Conservation (phyloP, 2,888 invertebrate genomes). For the Eristalinus aeneus region DNA sequence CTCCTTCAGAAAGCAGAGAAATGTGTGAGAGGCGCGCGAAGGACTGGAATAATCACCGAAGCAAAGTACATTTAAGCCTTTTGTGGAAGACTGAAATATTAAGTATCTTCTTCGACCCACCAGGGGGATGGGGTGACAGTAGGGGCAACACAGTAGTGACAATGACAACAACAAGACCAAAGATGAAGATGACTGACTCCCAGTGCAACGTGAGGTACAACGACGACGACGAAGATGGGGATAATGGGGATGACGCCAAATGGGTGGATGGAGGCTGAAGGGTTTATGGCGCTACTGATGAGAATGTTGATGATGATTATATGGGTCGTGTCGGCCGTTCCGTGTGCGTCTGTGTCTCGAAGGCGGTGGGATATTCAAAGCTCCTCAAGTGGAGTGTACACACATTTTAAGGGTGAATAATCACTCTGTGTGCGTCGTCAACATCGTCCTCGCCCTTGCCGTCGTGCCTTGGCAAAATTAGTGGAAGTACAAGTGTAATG, state of each 20-base stretch:
- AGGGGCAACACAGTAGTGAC: neutral
- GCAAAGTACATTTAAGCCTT: constrained; percentile 62
- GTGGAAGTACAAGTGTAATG: constrained; percentile 65
- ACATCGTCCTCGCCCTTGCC: neutral
- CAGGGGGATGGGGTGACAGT: neutral
- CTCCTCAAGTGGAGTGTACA: constrained; percentile 21
- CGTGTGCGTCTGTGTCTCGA: neutral
- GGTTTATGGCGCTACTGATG: constrained; percentile 27
- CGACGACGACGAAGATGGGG: constrained; percentile 6
- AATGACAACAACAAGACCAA: constrained; percentile 16
- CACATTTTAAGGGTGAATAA: constrained; percentile 63
- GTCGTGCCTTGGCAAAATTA: constrained; percentile 49
- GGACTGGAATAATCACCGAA: constrained; percentile 39
- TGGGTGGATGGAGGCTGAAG: neutral
- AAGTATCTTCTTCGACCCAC: constrained; percentile 41
- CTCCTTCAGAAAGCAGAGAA: constrained; percentile 18
- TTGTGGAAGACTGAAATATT: constrained; percentile 65
- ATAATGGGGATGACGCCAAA: neutral
- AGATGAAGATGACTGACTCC: constrained; percentile 1
- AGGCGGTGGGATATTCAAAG: neutral
- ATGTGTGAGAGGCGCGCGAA: neutral
- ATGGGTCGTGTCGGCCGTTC: constrained; percentile 30
- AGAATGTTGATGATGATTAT: constrained; percentile 36
- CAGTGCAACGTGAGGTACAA: constrained; percentile 28
- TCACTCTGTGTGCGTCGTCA: constrained; percentile 13